phyloP scores from a whole-genome alignment of 2,113 vertebrate genomes.

The Cyanoramphus novaezelandiae region DNA sequence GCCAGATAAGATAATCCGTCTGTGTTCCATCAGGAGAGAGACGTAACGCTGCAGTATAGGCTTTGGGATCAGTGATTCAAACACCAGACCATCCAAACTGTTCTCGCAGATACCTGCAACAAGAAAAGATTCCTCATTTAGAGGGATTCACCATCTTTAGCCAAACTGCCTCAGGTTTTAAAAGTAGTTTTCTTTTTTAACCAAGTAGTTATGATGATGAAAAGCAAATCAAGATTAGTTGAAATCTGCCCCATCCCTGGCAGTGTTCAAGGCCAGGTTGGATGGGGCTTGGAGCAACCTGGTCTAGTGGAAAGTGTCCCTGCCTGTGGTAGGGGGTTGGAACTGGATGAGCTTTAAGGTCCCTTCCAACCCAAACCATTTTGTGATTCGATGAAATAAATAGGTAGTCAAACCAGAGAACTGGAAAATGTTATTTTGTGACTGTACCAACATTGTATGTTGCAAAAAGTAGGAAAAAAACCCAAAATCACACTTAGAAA shows the following conservation, averaged over 20 bases:
- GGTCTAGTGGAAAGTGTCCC: background rate
- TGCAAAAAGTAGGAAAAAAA: background rate
- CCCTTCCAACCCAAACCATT: background rate
- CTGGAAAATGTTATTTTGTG: background rate
- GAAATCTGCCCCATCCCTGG: background rate
- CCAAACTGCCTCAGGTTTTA: background rate
- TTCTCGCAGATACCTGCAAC: slow-evolving; percentile 81
- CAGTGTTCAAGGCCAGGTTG: background rate
- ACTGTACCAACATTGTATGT: background rate
- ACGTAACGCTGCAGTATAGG: slow-evolving; percentile 93
- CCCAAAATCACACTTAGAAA: background rate
- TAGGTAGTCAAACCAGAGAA: background rate
- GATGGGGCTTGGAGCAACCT: background rate
- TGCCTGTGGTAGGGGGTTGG: background rate
- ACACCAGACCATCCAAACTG: slow-evolving; percentile 90
- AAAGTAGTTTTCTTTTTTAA: background rate
- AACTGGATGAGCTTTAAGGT: background rate
- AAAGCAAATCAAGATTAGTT: background rate
- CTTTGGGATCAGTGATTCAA: slow-evolving; percentile 92
- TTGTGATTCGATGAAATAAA: background rate
- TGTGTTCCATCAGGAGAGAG: slow-evolving; percentile 89
- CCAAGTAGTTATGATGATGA: background rate
- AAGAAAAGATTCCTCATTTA: background rate
- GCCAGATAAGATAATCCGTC: slow-evolving; percentile 92
- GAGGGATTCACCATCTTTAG: background rate